These are phyloP conservation scores for Montipora capricornis DNA, from an alignment of 64 coral and sea anemone species.

Conservation along the genomic window DNA sequence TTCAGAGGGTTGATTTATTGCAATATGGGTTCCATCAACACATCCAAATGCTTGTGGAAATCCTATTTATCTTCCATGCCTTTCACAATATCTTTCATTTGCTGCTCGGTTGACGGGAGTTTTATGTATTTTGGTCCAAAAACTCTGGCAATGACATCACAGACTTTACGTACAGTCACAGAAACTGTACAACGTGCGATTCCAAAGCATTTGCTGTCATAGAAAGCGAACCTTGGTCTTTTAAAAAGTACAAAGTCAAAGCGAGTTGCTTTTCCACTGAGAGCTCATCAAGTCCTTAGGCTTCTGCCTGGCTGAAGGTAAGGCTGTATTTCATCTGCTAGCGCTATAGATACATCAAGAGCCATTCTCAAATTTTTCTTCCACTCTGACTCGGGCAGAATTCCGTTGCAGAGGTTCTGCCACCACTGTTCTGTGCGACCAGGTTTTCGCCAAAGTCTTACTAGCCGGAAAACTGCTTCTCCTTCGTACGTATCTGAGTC, in stretches of 20 bases:
- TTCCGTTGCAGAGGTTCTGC: constrained; percentile 54
- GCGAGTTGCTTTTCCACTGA: constrained; percentile 48
- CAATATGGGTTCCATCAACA: constrained; percentile 57
- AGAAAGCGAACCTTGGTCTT: constrained; percentile 37
- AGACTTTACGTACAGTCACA: constrained; percentile 39
- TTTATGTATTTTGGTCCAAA: constrained; percentile 55
- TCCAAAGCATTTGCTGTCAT: constrained; percentile 67
- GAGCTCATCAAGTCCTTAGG: not conserved
- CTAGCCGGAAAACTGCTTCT: no score
- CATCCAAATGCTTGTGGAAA: constrained; percentile 38
- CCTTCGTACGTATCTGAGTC: constrained; percentile 37
- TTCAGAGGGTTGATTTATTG: not conserved
- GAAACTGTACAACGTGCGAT: constrained; percentile 30
- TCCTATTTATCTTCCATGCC: constrained; percentile 20
- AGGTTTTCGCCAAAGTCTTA: constrained; percentile 41
- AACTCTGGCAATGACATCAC: not conserved
- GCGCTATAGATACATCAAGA: constrained; percentile 30
- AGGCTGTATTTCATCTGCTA: constrained; percentile 49
- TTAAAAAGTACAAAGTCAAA: constrained; percentile 60
- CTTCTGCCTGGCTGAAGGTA: not conserved
- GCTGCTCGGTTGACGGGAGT: constrained; percentile 44
- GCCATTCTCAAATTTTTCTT: constrained; percentile 69
- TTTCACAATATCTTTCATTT: constrained; percentile 35
- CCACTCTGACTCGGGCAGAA: constrained; percentile 55
- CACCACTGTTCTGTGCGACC: constrained; percentile 65